Percentiles rank a stretch among this genome's conserved stretches.
phyloP scores from a whole-genome alignment of 2,797 vertebrate genomes.

The Periophthalmus magnuspinnatus region DNA sequence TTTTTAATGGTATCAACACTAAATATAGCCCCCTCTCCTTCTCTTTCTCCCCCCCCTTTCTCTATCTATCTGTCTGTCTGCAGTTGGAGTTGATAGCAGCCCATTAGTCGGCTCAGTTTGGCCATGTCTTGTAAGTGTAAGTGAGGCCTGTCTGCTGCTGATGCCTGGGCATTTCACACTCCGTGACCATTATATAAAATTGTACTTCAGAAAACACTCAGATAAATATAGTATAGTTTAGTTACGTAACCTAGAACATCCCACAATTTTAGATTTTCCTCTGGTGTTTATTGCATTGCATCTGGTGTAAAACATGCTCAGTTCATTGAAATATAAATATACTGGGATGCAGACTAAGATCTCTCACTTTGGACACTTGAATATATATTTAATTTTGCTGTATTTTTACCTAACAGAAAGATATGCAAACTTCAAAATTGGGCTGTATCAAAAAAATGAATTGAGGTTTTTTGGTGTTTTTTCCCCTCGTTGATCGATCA shows the following conservation, averaged over 20 bases:
- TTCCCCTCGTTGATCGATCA: no score
- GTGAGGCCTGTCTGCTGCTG: slow-evolving; percentile 14
- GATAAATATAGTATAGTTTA: not conserved
- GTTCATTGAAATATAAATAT: no score
- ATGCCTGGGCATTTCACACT: slow-evolving; percentile 13
- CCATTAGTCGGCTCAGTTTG: slow-evolving; percentile 18
- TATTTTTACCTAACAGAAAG: not conserved
- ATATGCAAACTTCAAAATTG: slow-evolving; percentile 89
- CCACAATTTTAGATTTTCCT: no score
- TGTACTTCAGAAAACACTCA: slow-evolving; percentile 10
- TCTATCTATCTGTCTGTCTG: slow-evolving; percentile 25
- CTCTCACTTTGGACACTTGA: no score
- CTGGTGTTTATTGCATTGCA: no score
- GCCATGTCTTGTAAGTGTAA: slow-evolving; percentile 13
- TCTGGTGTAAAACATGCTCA: no score
- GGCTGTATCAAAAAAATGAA: no score
- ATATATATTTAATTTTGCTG: no score
- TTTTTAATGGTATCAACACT: slow-evolving; percentile 37
- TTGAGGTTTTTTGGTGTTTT: no score
- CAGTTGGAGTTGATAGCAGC: slow-evolving; percentile 17
- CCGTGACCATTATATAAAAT: slow-evolving; percentile 1
- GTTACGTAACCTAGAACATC: not conserved
- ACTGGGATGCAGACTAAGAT: no score
- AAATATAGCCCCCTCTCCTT: slow-evolving; percentile 41
- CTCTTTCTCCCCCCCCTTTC: slow-evolving; percentile 25